Percentiles rank a stretch among this genome's conserved stretches.
Conservation (phyloP, 2,113 vertebrate species). For the Periophthalmus modestus region DNA sequence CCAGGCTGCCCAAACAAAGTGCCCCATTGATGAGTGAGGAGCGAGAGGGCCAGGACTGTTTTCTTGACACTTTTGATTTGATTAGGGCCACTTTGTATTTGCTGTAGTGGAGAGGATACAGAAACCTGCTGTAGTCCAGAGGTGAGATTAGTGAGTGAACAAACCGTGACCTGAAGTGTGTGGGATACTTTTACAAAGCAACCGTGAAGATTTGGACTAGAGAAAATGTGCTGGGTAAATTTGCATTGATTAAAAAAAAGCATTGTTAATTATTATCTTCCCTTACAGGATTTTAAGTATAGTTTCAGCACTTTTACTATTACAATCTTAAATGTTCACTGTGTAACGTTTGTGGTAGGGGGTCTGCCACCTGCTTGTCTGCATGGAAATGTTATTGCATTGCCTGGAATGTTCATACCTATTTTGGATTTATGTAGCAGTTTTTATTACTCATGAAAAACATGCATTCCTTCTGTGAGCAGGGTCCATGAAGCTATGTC, state of each 20-base stretch:
- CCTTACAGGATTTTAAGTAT: not conserved
- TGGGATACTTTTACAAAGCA: constrained; percentile 1
- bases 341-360: no score
- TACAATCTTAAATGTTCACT: no score
- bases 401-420: no score
- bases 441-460: no score
- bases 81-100: constrained; percentile 65
- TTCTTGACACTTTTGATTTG: constrained; percentile 67
- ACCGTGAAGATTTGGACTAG: not conserved
- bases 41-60: constrained; percentile 54
- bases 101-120: constrained; percentile 46
- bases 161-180: constrained; percentile 10
- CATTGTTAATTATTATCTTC: not conserved
- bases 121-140: constrained; percentile 30
- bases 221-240: not conserved
- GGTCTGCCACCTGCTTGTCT: no score
- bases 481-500: no score
- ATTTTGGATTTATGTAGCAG: no score
- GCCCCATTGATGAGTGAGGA: constrained; percentile 66
- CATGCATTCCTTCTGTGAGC: no score
- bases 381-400: no score
- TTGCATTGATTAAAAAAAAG: not conserved
- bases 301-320: not conserved
- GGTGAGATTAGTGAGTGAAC: constrained; percentile 20
- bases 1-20: constrained; percentile 70